Conservation (phyloP, 2,888 invertebrate genomes). For the Drosophila colorata region DNA sequence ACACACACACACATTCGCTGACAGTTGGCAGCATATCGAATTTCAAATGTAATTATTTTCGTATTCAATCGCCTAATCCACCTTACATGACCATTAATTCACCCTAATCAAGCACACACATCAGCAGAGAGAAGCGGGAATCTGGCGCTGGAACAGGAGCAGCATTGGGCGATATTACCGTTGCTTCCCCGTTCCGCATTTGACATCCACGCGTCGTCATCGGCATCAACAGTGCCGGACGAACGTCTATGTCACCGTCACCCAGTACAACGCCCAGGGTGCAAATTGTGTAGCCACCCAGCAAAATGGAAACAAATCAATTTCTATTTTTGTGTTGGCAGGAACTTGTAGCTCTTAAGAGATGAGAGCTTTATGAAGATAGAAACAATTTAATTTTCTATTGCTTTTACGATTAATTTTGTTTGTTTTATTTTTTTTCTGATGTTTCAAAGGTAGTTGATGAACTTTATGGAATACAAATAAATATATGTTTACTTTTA, state of each 20-base stretch:
- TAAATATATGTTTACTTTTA: too few species aligned
- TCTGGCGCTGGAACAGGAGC: neutral
- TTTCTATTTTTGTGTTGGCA: too few species aligned
- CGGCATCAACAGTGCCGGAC: constrained; percentile 36
- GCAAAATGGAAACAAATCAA: constrained; percentile 31
- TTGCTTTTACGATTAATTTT: too few species aligned
- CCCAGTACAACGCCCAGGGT: constrained; percentile 27
- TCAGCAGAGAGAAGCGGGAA: neutral
- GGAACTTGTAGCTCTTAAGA: too few species aligned
- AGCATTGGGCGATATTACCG: constrained; percentile 17
- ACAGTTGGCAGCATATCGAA: constrained; percentile 81
- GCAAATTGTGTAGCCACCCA: constrained; percentile 30
- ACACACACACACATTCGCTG: constrained; percentile 3
- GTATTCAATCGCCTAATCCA: constrained; percentile 84
- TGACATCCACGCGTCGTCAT: constrained; percentile 71
- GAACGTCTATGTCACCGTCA: constrained; percentile 48
- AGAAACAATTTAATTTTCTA: too few species aligned
- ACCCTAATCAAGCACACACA: constrained; percentile 82
- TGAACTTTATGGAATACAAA: too few species aligned
- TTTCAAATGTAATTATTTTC: constrained; percentile 85
- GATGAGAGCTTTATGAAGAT: too few species aligned
- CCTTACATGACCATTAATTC: constrained; percentile 85
- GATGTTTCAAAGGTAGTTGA: too few species aligned
- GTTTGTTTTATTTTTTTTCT: too few species aligned
- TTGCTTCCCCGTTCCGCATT: constrained; percentile 54